A percentile compares a stretch with the other conserved stretches of the same genome.
Conservation (phyloP, 1,140 invertebrate genomes). For the Rhopalosiphum maidis region DNA sequence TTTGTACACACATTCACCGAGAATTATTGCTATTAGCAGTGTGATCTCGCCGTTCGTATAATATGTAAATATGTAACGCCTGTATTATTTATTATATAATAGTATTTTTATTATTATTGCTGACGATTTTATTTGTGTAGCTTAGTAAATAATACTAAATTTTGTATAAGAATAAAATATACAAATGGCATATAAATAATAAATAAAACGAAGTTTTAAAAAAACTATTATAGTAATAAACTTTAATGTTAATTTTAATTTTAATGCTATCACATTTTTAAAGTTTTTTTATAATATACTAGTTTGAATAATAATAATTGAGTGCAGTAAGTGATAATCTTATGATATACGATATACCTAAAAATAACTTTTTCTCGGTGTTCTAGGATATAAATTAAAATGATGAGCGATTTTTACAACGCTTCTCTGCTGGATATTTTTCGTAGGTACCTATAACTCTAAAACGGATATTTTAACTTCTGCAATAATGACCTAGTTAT, state of each 20-base stretch:
- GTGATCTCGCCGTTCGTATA: not conserved
- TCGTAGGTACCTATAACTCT: no score
- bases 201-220: not conserved
- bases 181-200: not conserved
- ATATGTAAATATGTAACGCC: not conserved
- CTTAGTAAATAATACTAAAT: not conserved
- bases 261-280: not conserved
- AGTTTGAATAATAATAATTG: not conserved
- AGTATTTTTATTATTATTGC: not conserved
- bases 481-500: no score
- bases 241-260: no score
- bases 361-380: not conserved
- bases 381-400: not conserved
- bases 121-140: not conserved
- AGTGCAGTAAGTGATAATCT: not conserved
- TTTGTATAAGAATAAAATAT: not conserved
- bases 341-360: not conserved
- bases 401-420: not conserved
- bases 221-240: no score
- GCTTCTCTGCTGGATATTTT: not conserved
- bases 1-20: not conserved
- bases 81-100: not conserved
- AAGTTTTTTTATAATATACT: not conserved
- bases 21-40: not conserved
- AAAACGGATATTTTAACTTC: no score